These are phyloP conservation scores for Chiloscyllium plagiosum DNA, from an alignment of 2,113 vertebrate species.

Conservation along the genomic window DNA sequence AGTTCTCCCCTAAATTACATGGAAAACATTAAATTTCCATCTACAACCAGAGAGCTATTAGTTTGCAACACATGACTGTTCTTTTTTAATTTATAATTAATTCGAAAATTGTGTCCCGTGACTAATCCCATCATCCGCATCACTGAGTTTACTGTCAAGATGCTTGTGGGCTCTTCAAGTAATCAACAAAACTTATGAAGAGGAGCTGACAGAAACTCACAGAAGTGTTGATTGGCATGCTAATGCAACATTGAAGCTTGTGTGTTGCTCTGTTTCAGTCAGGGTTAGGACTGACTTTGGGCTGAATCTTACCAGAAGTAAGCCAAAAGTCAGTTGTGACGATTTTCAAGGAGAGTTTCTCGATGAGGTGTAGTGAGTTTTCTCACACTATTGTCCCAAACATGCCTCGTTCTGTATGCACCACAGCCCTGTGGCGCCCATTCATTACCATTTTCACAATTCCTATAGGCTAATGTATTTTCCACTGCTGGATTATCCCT, in stretches of 20 bases:
- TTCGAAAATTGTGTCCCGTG: not conserved
- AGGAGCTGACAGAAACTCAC: not conserved
- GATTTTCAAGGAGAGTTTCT: no score
- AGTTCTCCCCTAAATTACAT: not conserved
- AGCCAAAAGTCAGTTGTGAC: no score
- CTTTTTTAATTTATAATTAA: not conserved
- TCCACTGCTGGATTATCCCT: no score
- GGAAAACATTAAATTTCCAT: not conserved
- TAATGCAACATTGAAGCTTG: not conserved
- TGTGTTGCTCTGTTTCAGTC: not conserved
- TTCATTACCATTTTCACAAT: no score
- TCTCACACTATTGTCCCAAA: no score
- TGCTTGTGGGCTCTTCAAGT: not conserved
- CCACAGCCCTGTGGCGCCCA: no score
- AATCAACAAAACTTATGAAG: not conserved
- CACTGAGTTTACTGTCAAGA: not conserved
- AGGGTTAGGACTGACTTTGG: not conserved
- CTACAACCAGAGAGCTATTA: not conserved
- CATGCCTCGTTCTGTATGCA: no score
- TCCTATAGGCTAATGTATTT: no score
- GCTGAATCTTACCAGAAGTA: no score
- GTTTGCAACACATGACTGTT: not conserved
- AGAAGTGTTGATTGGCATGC: not conserved
- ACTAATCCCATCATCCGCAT: conserved; percentile 9
- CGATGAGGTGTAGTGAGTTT: no score